Evolutionary conservation across 2,797 vertebrate species (phyloP).

Genomic region (Oreonectes daqikongensis): DNA sequence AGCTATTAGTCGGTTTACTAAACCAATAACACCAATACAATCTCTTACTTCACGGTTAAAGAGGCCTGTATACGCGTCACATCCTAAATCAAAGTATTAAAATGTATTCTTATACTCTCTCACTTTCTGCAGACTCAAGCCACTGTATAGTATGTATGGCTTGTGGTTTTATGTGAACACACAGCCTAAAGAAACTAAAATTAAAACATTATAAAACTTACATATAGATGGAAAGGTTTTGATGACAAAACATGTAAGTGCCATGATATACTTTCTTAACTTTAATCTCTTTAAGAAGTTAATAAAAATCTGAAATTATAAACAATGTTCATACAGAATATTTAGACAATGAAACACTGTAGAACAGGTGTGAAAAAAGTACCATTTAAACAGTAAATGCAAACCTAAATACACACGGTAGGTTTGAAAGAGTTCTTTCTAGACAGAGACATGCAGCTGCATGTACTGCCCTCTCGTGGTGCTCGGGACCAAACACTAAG

Average conservation of each 20-base stretch:
- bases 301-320: no score
- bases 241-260: no score
- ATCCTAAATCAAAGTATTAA: no score
- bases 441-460: neutral
- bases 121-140: neutral
- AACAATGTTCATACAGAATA: no score
- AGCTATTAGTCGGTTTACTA: neutral
- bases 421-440: neutral
- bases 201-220: no score
- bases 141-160: neutral
- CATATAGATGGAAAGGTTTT: no score
- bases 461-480: constrained; percentile 49
- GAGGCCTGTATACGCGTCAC: neutral
- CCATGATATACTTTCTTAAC: no score
- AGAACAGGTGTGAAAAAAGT: no score
- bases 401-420: neutral
- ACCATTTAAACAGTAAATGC: no score
- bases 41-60: neutral
- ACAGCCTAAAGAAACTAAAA: neutral
- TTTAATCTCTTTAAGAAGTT: no score
- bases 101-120: no score
- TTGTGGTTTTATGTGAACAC: neutral
- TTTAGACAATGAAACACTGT: no score
- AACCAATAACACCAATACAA: neutral
- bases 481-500: neutral